A percentile compares a stretch with the other conserved stretches of the same genome.
These are phyloP conservation scores for Ciona savignyi DNA, from an alignment of 23 tunicate species.

Conservation along the genomic window DNA sequence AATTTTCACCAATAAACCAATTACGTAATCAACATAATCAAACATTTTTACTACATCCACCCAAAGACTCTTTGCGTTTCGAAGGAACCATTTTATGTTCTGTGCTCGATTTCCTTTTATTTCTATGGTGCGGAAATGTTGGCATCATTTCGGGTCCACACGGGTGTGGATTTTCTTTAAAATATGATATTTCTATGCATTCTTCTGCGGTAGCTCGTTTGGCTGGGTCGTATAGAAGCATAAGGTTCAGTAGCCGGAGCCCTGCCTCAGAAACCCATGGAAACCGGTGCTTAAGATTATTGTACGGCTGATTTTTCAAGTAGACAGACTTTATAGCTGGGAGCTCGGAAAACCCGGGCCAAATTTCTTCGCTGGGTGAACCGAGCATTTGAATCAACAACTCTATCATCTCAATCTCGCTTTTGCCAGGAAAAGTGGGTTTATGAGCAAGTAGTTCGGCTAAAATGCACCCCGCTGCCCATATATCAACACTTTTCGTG, in stretches of 20 bases:
- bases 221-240: conserved; percentile 72
- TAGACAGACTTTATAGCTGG: conserved; percentile 75
- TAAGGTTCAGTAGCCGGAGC: conserved; percentile 62
- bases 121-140: conserved; percentile 94
- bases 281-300: conserved; percentile 86
- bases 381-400: conserved; percentile 80
- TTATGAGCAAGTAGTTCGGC: conserved; percentile 91
- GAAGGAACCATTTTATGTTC: background rate
- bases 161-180: conserved; percentile 86
- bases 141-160: conserved; percentile 93
- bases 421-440: conserved; percentile 85
- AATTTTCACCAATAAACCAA: conserved; percentile 87
- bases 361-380: conserved; percentile 81
- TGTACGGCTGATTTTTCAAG: conserved; percentile 82
- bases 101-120: conserved; percentile 36
- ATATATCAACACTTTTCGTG: conserved; percentile 39
- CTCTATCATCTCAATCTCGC: conserved; percentile 87
- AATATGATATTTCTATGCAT: conserved; percentile 59
- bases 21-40: conserved; percentile 10
- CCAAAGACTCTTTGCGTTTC: background rate
- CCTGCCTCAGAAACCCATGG: conserved; percentile 96
- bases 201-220: conserved; percentile 72
- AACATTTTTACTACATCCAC: background rate
- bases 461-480: conserved; percentile 92
- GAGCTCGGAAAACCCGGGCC: conserved; percentile 86